These are phyloP conservation scores for Philaethria dido DNA, from an alignment of 2,888 invertebrate species.

Conservation along the genomic window DNA sequence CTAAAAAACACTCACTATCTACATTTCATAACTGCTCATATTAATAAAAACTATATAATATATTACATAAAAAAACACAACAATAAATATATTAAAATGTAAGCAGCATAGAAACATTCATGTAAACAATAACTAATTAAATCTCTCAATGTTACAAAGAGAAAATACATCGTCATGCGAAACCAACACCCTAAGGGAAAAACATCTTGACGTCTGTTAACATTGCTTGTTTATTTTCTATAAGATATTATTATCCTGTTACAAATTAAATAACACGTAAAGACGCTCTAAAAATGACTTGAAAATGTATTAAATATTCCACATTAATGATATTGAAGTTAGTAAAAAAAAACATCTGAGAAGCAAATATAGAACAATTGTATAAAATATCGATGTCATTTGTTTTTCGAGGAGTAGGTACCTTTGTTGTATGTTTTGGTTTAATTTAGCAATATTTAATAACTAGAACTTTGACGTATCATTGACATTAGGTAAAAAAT, in stretches of 20 bases:
- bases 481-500: too few relatives aligned
- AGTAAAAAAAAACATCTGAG: too few relatives aligned
- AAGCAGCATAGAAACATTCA: constrained; percentile 9
- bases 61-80: background rate
- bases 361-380: too few relatives aligned
- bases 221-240: constrained; percentile 11
- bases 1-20: too few relatives aligned
- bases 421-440: too few relatives aligned
- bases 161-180: constrained; percentile 17
- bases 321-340: background rate
- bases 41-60: too few relatives aligned
- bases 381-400: too few relatives aligned
- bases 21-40: too few relatives aligned
- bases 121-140: constrained; percentile 31
- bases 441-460: too few relatives aligned
- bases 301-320: background rate
- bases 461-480: too few relatives aligned
- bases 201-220: constrained; percentile 11
- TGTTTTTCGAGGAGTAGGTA: too few relatives aligned
- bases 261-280: background rate
- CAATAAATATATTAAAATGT: background rate
- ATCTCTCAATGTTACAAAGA: constrained; percentile 24
- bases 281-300: background rate
- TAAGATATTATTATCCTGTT: constrained; percentile 1
- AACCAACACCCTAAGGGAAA: constrained; percentile 13